These are phyloP conservation scores for Anguilla obscura DNA, from an alignment of 2,797 vertebrate genomes.

Conservation along the genomic window DNA sequence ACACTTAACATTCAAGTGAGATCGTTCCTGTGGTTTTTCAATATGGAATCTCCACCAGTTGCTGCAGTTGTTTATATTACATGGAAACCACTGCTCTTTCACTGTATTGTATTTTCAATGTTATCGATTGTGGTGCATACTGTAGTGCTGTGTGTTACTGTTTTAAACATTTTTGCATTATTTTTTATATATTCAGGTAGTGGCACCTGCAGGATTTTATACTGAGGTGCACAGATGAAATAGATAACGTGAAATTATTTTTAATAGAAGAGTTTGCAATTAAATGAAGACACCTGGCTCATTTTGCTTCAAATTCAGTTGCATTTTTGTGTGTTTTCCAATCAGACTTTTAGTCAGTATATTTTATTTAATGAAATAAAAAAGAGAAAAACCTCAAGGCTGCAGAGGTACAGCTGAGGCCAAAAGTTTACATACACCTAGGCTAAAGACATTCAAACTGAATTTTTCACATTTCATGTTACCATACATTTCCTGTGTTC, in stretches of 20 bases:
- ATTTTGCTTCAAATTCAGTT: neutral
- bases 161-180: neutral
- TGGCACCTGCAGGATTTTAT: neutral
- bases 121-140: neutral
- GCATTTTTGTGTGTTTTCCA: neutral
- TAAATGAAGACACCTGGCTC: neutral
- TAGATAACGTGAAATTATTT: neutral
- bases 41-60: neutral
- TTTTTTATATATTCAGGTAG: neutral
- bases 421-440: too few relatives aligned
- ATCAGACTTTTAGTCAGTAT: too few relatives aligned
- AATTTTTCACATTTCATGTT: too few relatives aligned
- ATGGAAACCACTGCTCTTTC: conserved; percentile 6
- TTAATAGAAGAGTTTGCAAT: too few relatives aligned
- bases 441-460: too few relatives aligned
- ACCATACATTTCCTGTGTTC: too few relatives aligned
- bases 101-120: neutral
- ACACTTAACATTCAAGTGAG: neutral
- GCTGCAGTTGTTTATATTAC: conserved; percentile 1
- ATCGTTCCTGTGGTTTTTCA: neutral
- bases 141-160: neutral
- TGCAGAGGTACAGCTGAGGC: too few relatives aligned
- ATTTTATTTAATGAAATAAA: too few relatives aligned
- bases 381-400: too few relatives aligned
- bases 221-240: neutral